Evolutionary conservation across 2,888 invertebrate species (phyloP).

Genomic region (Melipona beecheii): DNA sequence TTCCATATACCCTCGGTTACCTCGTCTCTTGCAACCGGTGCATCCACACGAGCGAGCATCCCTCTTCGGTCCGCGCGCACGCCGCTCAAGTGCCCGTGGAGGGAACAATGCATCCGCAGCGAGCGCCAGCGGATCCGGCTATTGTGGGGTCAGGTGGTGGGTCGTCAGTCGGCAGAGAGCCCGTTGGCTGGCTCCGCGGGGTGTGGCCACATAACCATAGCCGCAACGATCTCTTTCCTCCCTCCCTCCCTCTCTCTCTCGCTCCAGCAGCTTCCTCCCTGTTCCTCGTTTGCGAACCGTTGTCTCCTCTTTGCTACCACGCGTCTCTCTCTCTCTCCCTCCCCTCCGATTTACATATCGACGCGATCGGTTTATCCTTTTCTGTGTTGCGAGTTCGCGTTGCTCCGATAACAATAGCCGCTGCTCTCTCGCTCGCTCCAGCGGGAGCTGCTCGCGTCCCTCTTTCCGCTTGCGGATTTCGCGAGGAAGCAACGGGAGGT

Average conservation of each 20-base stretch:
- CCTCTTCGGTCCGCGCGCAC: neutral
- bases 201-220: conserved; percentile 78
- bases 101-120: conserved; percentile 62
- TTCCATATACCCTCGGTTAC: conserved; percentile 52
- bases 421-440: conserved; percentile 32
- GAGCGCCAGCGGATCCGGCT: conserved; percentile 68
- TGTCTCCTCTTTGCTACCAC: conserved; percentile 14
- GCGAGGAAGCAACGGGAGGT: conserved; percentile 61
- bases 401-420: conserved; percentile 52
- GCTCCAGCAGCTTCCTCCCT: neutral
- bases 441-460: conserved; percentile 8
- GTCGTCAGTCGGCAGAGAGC: conserved; percentile 71
- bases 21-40: conserved; percentile 43
- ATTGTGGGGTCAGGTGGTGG: conserved; percentile 75
- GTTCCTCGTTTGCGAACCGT: conserved; percentile 16
- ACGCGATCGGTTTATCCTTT: neutral
- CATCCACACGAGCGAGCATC: conserved; percentile 2
- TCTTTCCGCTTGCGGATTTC: conserved; percentile 43
- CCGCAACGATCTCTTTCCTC: conserved; percentile 60
- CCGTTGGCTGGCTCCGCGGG: conserved; percentile 77
- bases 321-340: neutral
- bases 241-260: conserved; percentile 15
- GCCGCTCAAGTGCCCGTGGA: conserved; percentile 60
- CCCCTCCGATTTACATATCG: neutral
- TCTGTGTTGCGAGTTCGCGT: conserved; percentile 9